Evolutionary conservation across 1,140 invertebrate species (phyloP).

Genomic region (Riptortus pedestris): DNA sequence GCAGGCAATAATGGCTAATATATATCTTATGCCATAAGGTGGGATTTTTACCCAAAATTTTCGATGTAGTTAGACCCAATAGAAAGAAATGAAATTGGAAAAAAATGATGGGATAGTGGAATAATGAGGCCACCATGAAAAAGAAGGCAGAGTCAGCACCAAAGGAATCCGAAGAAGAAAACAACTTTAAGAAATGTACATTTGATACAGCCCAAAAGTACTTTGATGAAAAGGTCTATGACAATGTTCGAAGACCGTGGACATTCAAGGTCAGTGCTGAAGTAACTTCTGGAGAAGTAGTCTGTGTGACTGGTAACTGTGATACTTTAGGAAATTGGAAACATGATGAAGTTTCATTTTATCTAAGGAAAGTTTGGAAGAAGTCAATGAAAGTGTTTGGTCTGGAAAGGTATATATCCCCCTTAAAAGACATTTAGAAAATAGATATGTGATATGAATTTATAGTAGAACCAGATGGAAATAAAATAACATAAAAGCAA

Average conservation of each 20-base stretch:
- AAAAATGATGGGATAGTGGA: conserved; percentile 31
- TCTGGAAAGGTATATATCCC: conserved; percentile 35
- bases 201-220: background rate
- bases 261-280: conserved; percentile 39
- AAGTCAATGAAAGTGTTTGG: conserved; percentile 28
- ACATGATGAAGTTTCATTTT: conserved; percentile 35
- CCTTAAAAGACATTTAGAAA: conserved; percentile 48
- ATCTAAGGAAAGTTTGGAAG: conserved; percentile 22
- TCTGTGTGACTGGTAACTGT: conserved; percentile 44
- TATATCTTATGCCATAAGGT: too few relatives aligned
- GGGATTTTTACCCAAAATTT: too few relatives aligned
- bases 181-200: background rate
- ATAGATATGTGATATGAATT: conserved; percentile 68
- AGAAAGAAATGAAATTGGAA: background rate
- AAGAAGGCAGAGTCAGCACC: background rate
- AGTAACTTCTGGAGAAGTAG: conserved; percentile 36
- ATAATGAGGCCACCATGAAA: conserved; percentile 26
- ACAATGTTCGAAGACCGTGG: conserved; percentile 27
- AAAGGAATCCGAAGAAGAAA: background rate
- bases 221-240: background rate
- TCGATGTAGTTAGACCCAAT: background rate
- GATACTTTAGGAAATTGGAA: conserved; percentile 43
- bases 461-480: conserved; percentile 40
- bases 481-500: conserved; percentile 40
- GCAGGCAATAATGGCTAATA: too few relatives aligned